Evolutionary conservation across 2,113 vertebrate genomes (phyloP).

Genomic region (Isurus oxyrinchus): DNA sequence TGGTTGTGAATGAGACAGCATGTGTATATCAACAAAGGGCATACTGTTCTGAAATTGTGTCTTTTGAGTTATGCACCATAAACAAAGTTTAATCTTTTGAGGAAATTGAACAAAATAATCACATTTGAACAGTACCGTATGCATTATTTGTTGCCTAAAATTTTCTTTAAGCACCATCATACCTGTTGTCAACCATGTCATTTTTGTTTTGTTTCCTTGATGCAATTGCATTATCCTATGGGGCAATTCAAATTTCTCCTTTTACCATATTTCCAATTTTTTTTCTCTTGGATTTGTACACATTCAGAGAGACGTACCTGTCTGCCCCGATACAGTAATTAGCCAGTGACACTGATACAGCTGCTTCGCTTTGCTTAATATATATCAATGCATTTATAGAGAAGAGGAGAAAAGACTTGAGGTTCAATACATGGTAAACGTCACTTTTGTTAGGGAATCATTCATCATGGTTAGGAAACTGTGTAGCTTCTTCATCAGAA

Average conservation of each 20-base stretch:
- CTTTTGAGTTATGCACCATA: not conserved
- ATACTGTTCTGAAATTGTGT: not conserved
- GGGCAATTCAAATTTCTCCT: not conserved
- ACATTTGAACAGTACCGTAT: not conserved
- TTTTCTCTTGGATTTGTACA: not conserved
- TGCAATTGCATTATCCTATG: not conserved
- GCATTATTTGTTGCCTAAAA: not conserved
- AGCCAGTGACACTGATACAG: not conserved
- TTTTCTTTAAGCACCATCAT: not conserved
- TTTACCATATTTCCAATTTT: not conserved
- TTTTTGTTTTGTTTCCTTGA: not conserved
- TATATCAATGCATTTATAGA: not conserved
- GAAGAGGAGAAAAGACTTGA: not conserved
- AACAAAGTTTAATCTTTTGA: not conserved
- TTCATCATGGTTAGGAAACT: not conserved
- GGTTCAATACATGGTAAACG: not conserved
- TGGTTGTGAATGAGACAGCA: not conserved
- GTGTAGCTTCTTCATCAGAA: not conserved
- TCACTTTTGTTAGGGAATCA: not conserved
- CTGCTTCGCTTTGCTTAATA: not conserved
- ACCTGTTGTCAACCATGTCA: not conserved
- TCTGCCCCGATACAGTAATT: not conserved
- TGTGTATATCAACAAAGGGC: not conserved
- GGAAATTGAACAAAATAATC: not conserved
- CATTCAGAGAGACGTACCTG: not conserved